Evolutionary conservation across 1,140 invertebrate genomes (phyloP).

Genomic region (Chymomyza costata): DNA sequence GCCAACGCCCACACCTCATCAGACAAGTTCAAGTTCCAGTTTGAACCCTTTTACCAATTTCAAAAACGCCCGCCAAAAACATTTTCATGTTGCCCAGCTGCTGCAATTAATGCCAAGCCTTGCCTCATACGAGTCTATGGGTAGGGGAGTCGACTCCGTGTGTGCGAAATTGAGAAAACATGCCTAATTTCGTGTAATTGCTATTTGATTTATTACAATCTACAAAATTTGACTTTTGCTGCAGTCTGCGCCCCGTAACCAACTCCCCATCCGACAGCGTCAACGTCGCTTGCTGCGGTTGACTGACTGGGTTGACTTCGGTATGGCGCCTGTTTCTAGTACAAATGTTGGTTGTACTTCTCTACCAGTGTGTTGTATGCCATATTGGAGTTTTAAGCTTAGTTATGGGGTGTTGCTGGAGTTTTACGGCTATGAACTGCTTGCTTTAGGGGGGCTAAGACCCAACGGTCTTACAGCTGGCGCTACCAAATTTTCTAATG

Average conservation of each 20-base stretch:
- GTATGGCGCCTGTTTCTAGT: neutral
- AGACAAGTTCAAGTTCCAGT: slow-evolving; percentile 66
- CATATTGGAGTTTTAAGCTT: no score
- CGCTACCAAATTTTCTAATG: slow-evolving; percentile 55
- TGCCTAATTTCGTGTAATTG: slow-evolving; percentile 75
- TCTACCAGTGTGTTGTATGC: slow-evolving; percentile 8
- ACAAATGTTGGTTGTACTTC: slow-evolving; percentile 11
- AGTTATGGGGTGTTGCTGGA: no score
- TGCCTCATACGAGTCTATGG: slow-evolving; percentile 36
- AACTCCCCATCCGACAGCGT: slow-evolving; percentile 28
- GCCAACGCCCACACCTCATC: slow-evolving; percentile 17
- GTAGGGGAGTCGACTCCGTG: slow-evolving; percentile 24
- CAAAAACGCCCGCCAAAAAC: slow-evolving; percentile 33
- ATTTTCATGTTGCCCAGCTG: slow-evolving; percentile 55
- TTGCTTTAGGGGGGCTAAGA: no score
- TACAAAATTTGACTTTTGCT: slow-evolving; percentile 74
- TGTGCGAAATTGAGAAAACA: slow-evolving; percentile 72
- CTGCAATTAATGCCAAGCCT: slow-evolving; percentile 61
- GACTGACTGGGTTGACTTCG: slow-evolving; percentile 10
- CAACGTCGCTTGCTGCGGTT: slow-evolving; percentile 11
- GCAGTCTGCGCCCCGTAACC: slow-evolving; percentile 53
- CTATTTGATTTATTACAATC: slow-evolving; percentile 75
- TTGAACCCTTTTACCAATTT: slow-evolving; percentile 70
- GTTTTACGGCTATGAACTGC: slow-evolving; percentile 1
- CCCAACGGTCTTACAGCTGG: slow-evolving; percentile 36